Percentiles rank a stretch among this genome's conserved stretches.
Evolutionary conservation across 2,888 invertebrate species (phyloP).

Genomic region (Oithona nana): DNA sequence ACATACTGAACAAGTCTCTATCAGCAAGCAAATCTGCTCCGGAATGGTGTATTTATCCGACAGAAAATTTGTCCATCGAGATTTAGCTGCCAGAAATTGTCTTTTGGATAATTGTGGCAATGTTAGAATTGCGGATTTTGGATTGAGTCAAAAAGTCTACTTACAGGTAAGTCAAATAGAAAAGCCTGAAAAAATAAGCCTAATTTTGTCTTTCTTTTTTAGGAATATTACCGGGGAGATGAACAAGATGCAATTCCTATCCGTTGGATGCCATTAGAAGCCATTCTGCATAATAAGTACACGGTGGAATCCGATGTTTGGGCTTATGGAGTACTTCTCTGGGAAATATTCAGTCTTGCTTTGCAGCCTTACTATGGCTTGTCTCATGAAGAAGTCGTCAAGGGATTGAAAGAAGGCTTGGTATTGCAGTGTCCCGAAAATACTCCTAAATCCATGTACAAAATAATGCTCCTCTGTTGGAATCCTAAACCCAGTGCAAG

Average conservation of each 20-base stretch:
- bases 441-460: constrained; percentile 60
- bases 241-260: constrained; percentile 91
- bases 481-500: constrained; percentile 61
- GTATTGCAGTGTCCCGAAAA: constrained; percentile 75
- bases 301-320: constrained; percentile 90
- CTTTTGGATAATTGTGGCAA: constrained; percentile 79
- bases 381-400: constrained; percentile 91
- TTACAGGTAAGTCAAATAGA: too few relatives aligned
- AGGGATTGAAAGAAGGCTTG: constrained; percentile 80
- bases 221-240: constrained; percentile 44
- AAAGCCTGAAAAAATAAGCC: too few relatives aligned
- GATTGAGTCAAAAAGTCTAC: constrained; percentile 84
- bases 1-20: constrained; percentile 31
- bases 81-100: constrained; percentile 86
- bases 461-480: constrained; percentile 87
- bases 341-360: constrained; percentile 93
- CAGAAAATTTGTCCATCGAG: constrained; percentile 83
- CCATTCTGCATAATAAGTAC: constrained; percentile 87
- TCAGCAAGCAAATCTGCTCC: constrained; percentile 71
- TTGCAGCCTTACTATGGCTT: constrained; percentile 90
- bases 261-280: constrained; percentile 93
- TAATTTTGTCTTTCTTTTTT: too few relatives aligned
- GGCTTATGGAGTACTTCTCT: constrained; percentile 88
- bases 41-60: constrained; percentile 90
- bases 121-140: constrained; percentile 94